phyloP scores from a whole-genome alignment of 2,888 invertebrate species.

The Mesochorus sp. region DNA sequence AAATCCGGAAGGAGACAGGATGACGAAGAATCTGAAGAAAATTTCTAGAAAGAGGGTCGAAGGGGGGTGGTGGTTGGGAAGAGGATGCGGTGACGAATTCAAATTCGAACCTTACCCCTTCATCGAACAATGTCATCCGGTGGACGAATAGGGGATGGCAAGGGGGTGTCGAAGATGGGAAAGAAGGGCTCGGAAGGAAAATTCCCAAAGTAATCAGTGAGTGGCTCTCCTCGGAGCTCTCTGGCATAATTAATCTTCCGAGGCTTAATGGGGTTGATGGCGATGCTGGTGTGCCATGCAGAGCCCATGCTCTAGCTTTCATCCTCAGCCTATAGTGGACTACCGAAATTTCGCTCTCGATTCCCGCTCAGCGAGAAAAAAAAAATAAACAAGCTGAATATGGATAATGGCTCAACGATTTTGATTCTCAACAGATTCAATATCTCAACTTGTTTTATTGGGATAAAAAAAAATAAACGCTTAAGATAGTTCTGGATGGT shows the following conservation, averaged over 20 bases:
- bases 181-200: slow-evolving; percentile 65
- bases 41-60: slow-evolving; percentile 37
- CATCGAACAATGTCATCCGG: slow-evolving; percentile 58
- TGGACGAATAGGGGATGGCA: slow-evolving; percentile 23
- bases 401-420: neutral
- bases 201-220: slow-evolving; percentile 70
- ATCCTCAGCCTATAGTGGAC: slow-evolving; percentile 52
- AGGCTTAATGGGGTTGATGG: slow-evolving; percentile 64
- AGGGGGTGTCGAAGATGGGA: slow-evolving; percentile 58
- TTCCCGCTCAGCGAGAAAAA: slow-evolving; percentile 36
- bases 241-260: slow-evolving; percentile 68
- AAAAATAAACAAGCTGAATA: too few relatives aligned
- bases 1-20: slow-evolving; percentile 59
- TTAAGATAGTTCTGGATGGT: too few relatives aligned
- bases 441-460: too few relatives aligned
- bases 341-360: slow-evolving; percentile 39
- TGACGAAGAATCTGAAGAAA: slow-evolving; percentile 59
- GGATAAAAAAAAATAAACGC: too few relatives aligned
- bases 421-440: neutral
- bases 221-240: slow-evolving; percentile 66
- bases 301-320: slow-evolving; percentile 41
- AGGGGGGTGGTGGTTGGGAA: slow-evolving; percentile 4
- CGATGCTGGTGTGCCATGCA: slow-evolving; percentile 49
- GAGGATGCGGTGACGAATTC: slow-evolving; percentile 69
- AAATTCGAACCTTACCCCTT: slow-evolving; percentile 67